Base-by-base conservation (phyloP, 2,797 vertebrate genomes). In the Mastacembelus armatus region DNA sequence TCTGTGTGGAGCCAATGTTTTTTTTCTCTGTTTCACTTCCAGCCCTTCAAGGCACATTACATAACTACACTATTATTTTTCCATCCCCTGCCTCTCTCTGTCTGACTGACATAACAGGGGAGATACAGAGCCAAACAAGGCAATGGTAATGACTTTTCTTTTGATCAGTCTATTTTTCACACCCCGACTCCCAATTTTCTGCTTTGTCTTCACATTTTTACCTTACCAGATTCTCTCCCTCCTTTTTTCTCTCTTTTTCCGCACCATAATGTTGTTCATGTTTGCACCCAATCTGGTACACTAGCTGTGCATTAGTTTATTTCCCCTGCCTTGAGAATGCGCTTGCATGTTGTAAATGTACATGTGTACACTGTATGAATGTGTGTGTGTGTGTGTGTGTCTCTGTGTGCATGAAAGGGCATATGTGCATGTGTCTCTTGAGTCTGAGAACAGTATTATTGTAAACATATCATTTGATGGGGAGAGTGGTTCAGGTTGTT, bases 401-500 rank as follows among this genome's bases (percentile, higher is more conserved):
- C 2, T 56, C 18, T 44, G 35, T 58, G 55, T 63, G 78, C 58
- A 48, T 43, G 54, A 44, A 26, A 39, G 39, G 62, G 77, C 51
- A 56, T 67, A 58, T 73, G 66, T 85, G 81, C 57, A 60, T 77
- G 77, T 82, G 85, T 88, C 84, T 90, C 88, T 78, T 36, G 76
- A 90, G 89, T 85, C 85, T 84, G 84, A 83, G 88, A 89, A 83
- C 89, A 88, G 88, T 90, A 92, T 92, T 93, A 93, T 93, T 93
- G 91, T 93, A 94, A 94, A 94, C 92, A 94, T 92, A 91, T 93
- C 87, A 94, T 94, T 93, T 94, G 91, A 94, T 91, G 89, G 86
- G 85, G 88, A 91, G 91, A 93, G 85, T 83, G 87, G 88, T 92
- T 93, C 93, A 93, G 91, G 89, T 94, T 93, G 92, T 91, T 94